These are phyloP conservation scores for Cephus sareptanus DNA, from an alignment of 2,888 invertebrate genomes.

Conservation along the genomic window DNA sequence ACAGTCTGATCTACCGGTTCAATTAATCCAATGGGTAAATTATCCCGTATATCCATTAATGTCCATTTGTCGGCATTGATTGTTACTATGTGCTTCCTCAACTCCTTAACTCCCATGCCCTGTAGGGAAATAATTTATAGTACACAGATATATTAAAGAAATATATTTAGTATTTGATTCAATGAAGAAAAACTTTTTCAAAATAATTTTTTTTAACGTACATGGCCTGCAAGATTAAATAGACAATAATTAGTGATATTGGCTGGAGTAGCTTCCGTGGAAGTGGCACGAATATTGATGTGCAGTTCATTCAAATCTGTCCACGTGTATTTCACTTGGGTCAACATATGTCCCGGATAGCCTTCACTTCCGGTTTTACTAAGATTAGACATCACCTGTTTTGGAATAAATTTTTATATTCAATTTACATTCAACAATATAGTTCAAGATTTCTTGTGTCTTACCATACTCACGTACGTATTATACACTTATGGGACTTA, in stretches of 20 bases:
- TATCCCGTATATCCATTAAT: slow-evolving; percentile 56
- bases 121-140: slow-evolving; percentile 21
- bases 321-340: slow-evolving; percentile 68
- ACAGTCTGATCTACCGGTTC: slow-evolving; percentile 53
- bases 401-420: background rate
- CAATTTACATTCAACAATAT: background rate
- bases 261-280: slow-evolving; percentile 68
- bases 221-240: slow-evolving; percentile 74
- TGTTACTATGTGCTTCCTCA: slow-evolving; percentile 59
- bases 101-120: slow-evolving; percentile 57
- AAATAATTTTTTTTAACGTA: slow-evolving; percentile 42
- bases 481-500: slow-evolving; percentile 22
- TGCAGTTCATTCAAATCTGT: slow-evolving; percentile 68
- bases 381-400: slow-evolving; percentile 64
- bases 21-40: slow-evolving; percentile 58
- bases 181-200: background rate
- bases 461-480: background rate
- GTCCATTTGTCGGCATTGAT: slow-evolving; percentile 67
- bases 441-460: background rate
- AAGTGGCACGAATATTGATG: slow-evolving; percentile 69
- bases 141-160: background rate
- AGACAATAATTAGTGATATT: slow-evolving; percentile 72
- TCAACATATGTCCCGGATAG: slow-evolving; percentile 69
- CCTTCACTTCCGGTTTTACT: slow-evolving; percentile 69
- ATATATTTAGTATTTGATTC: background rate